These are phyloP conservation scores for Bathynomus jamesi DNA, from an alignment of 1,140 invertebrate genomes.

Conservation along the genomic window DNA sequence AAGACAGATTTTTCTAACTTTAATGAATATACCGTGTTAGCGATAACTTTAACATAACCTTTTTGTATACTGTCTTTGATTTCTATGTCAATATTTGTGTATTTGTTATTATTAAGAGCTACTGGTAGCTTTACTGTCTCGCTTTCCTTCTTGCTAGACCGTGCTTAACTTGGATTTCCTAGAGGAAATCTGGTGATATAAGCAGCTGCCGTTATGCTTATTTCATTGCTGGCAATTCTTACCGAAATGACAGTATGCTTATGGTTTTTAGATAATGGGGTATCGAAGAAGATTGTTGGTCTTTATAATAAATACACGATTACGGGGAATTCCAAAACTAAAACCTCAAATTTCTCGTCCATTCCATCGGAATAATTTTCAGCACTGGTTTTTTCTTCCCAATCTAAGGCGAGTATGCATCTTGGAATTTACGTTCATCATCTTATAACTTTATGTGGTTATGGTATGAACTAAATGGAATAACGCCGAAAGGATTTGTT, in stretches of 20 bases:
- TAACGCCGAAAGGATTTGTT: not conserved
- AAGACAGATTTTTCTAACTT: not conserved
- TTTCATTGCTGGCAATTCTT: not conserved
- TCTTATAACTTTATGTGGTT: not conserved
- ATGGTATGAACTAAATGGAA: not conserved
- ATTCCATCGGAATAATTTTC: not conserved
- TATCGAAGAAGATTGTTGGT: not conserved
- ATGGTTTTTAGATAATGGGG: not conserved
- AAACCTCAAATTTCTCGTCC: not conserved
- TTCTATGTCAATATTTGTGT: not conserved
- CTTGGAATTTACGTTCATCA: not conserved
- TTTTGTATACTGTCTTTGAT: not conserved
- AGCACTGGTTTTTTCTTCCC: not conserved
- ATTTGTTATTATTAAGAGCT: not conserved
- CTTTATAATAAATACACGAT: not conserved
- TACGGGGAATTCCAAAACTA: not conserved
- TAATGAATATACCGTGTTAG: not conserved
- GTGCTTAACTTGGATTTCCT: not conserved
- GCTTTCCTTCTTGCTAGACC: not conserved
- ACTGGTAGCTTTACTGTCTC: not conserved
- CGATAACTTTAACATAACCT: not conserved
- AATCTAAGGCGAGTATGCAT: not conserved
- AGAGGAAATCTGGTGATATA: not conserved
- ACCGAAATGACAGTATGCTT: not conserved
- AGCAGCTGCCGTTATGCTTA: not conserved